A percentile compares a stretch with the other conserved stretches of the same genome.
These are phyloP conservation scores for human DNA, from an alignment of 2,113 vertebrate genomes.

Conservation along the genomic window GRCh38 chr1:198445001-198445500, in stretches of 20 bases:
- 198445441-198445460: background rate
- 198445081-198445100: slow-evolving; percentile 48
- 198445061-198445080: slow-evolving; percentile 54
- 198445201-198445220: slow-evolving; percentile 12
- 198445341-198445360: background rate
- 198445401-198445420: background rate
- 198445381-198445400: background rate
- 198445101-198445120: slow-evolving; percentile 36
- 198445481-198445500: background rate
- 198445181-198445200: background rate
- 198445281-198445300: background rate
- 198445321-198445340: background rate
- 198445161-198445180: background rate
- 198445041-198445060: slow-evolving; percentile 44
- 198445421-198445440: background rate
- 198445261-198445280: background rate
- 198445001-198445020: background rate
- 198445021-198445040: background rate
- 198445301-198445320: background rate
- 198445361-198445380: background rate
- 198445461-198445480: background rate
- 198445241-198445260: background rate
- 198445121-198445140: slow-evolving; percentile 71
- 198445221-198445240: background rate
- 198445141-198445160: slow-evolving; percentile 51